Conservation (phyloP, 2,113 vertebrate species). For the Edolisoma coerulescens region DNA sequence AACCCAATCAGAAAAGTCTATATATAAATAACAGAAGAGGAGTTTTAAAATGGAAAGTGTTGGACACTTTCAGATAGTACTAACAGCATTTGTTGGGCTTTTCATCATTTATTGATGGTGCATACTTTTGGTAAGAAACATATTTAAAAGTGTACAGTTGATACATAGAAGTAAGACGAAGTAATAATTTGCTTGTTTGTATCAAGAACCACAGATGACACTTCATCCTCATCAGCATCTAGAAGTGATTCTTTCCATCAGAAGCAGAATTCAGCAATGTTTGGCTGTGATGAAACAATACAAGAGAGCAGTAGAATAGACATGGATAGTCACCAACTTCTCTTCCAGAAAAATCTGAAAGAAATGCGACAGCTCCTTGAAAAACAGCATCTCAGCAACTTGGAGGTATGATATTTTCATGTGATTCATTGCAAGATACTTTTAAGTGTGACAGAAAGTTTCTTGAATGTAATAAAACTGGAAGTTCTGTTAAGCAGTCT, state of each 20-base stretch:
- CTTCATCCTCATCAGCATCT: constrained; percentile 66
- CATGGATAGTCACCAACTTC: constrained; percentile 53
- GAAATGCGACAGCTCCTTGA: constrained; percentile 72
- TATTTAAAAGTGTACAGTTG: not conserved
- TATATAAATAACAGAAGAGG: not conserved
- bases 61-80: not conserved
- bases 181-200: constrained; percentile 53
- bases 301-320: constrained; percentile 66
- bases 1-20: not conserved
- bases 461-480: not conserved
- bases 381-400: constrained; percentile 68
- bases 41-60: not conserved
- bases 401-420: constrained; percentile 67
- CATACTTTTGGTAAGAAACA: not conserved
- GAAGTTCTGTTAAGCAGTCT: not conserved
- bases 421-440: not conserved
- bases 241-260: constrained; percentile 58
- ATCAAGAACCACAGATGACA: constrained; percentile 71
- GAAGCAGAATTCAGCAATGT: constrained; percentile 58
- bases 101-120: not conserved
- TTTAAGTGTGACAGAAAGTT: not conserved
- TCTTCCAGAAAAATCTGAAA: constrained; percentile 71
- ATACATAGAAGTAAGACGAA: not conserved
- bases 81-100: not conserved
- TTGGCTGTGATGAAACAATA: constrained; percentile 65